These are phyloP conservation scores for Prunella fulvescens DNA, from an alignment of 2,113 vertebrate species.

Conservation along the genomic window DNA sequence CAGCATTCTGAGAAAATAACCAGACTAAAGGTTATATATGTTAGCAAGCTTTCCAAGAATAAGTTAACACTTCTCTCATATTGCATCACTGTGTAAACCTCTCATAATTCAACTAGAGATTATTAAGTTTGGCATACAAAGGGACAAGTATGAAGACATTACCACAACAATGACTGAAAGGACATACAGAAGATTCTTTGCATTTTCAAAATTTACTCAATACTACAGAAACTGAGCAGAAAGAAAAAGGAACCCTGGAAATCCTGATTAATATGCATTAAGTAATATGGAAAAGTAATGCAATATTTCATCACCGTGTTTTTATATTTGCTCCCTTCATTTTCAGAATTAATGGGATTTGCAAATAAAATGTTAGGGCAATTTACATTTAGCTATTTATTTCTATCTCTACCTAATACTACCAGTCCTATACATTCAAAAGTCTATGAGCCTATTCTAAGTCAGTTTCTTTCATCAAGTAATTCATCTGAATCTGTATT, in stretches of 20 bases:
- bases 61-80: slow-evolving; percentile 36
- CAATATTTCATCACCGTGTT: neutral
- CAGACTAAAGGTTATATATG: neutral
- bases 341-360: neutral
- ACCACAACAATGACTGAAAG: neutral
- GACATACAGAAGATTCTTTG: neutral
- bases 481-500: neutral
- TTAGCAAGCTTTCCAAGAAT: neutral
- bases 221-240: neutral
- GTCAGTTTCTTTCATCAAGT: neutral
- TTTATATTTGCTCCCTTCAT: neutral
- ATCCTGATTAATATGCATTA: neutral
- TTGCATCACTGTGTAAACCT: slow-evolving; percentile 19
- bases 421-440: neutral
- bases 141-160: neutral
- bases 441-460: neutral
- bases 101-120: neutral
- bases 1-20: slow-evolving; percentile 15
- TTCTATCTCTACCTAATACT: neutral
- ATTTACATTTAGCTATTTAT: neutral
- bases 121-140: neutral
- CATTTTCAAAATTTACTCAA: neutral
- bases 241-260: neutral
- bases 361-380: neutral
- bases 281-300: neutral